Percentiles rank a stretch among this genome's conserved stretches.
These are phyloP conservation scores for Astyanax mexicanus DNA, from an alignment of 2,797 vertebrate genomes.

Conservation along the genomic window DNA sequence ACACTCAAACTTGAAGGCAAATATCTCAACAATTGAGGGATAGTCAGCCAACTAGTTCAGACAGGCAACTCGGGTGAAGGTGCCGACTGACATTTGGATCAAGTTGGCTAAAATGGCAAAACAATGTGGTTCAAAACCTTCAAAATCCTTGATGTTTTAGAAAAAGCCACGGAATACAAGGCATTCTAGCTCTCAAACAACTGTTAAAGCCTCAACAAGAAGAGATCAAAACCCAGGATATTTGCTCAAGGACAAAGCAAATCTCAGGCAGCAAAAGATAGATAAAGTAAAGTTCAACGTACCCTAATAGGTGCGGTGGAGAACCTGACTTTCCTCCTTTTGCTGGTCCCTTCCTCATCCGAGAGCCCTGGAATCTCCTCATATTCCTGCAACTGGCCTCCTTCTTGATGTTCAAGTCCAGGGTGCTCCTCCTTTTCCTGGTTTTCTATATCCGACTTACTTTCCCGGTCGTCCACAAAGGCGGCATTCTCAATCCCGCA, in stretches of 20 bases:
- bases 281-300: slow-evolving; percentile 25
- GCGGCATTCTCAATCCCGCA: slow-evolving; percentile 84
- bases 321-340: slow-evolving; percentile 83
- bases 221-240: background rate
- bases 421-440: slow-evolving; percentile 52
- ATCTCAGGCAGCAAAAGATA: no score
- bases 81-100: slow-evolving; percentile 28
- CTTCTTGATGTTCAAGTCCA: background rate
- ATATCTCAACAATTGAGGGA: background rate
- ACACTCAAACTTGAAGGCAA: background rate
- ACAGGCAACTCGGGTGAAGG: background rate
- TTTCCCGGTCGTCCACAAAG: slow-evolving; percentile 77
- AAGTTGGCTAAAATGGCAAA: slow-evolving; percentile 20
- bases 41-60: slow-evolving; percentile 8
- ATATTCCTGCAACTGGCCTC: slow-evolving; percentile 61
- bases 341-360: slow-evolving; percentile 73
- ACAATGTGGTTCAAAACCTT: slow-evolving; percentile 3
- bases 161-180: background rate
- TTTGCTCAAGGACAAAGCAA: background rate
- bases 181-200: background rate
- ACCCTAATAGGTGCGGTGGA: slow-evolving; percentile 90
- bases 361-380: slow-evolving; percentile 83
- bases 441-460: slow-evolving; percentile 65
- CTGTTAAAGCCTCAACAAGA: background rate
- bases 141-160: background rate